Evolutionary conservation across 2,113 vertebrate species (phyloP), one percentile per base, ranked within the genome.

Genomic region (Speoplatyrhinus poulsoni): DNA sequence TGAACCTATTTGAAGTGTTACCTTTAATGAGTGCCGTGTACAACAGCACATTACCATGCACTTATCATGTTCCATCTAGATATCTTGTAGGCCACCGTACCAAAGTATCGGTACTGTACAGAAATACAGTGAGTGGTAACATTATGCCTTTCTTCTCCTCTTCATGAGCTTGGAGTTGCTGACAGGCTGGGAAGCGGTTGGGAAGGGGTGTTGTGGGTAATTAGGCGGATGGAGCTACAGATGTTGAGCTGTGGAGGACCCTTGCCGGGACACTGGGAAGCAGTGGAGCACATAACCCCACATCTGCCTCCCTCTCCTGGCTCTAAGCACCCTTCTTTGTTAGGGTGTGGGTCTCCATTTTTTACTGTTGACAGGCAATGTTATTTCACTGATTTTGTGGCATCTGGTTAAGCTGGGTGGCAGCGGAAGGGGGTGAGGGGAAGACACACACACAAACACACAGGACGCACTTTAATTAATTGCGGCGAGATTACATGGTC

Each of bases 401-500:
- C 96, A 99, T 97, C 96, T 99, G 98, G 93, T 94, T 95, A 89
- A 89, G 91, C 69, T 62, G 72, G 69, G 73, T 77, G 73, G 71
- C 75, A 83, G 75, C 70, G 67, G 82, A 81, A 82, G 73, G 74
- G 69, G 69, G 80, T 58, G 60, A 49, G 63, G 19, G 55, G 19
- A 49, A 0, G 17, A 60, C 57, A 66, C 72, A 72, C 72, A 69
- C 79, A 75, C 77, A 82, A 65, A 83, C 80, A 85, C 71, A 77
- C 91, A 94, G 92, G 89, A 91, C 93, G 94, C 93, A 94, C 94
- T 98, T 98, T 98, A 98, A 98, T 99, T 98, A 99, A 99, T 98
- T 99, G 97, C 94, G 91, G 94, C 93, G 94, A 96, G 95, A 99
- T 99, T 98, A 99, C 98, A 98, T 96, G 97, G 95, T 97, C 96